phyloP scores from a whole-genome alignment of 2,113 vertebrate genomes.

The Silurus asotus region DNA sequence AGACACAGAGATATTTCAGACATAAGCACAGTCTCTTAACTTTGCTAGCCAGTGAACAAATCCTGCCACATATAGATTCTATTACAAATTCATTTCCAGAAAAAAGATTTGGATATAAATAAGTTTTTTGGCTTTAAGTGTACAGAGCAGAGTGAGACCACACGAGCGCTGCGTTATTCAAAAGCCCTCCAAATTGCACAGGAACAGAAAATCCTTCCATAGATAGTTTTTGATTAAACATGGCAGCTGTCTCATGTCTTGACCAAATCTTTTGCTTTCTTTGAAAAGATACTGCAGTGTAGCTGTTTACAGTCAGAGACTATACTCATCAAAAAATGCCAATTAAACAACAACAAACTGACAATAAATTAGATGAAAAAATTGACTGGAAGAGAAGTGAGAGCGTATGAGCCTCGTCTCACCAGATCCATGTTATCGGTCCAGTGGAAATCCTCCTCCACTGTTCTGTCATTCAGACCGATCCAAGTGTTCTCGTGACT shows the following conservation, averaged over 20 bases:
- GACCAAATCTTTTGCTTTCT: background rate
- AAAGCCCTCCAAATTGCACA: background rate
- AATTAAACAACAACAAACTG: background rate
- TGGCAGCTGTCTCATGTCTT: background rate
- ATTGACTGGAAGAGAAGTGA: conserved; percentile 1
- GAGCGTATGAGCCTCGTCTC: conserved; percentile 55
- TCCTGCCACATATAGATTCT: conserved; percentile 1
- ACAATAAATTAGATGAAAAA: conserved; percentile 2
- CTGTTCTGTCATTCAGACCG: conserved; percentile 92
- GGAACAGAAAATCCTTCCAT: background rate
- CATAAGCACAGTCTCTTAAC: conserved; percentile 19
- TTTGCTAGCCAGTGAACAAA: conserved; percentile 34
- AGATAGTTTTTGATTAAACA: conserved; percentile 30
- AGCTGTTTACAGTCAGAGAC: conserved; percentile 1
- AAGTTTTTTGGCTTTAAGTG: background rate
- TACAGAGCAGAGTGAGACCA: background rate
- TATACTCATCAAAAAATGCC: background rate
- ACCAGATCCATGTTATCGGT: conserved; percentile 91
- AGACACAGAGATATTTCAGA: conserved; percentile 42
- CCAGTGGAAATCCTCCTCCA: conserved; percentile 98
- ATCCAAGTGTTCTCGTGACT: conserved; percentile 97
- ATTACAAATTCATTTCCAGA: conserved; percentile 31
- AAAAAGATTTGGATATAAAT: conserved; percentile 22
- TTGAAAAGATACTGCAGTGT: background rate
- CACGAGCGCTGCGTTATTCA: background rate